These are phyloP conservation scores for Actias luna DNA, from an alignment of 2,888 invertebrate genomes.

Conservation along the genomic window DNA sequence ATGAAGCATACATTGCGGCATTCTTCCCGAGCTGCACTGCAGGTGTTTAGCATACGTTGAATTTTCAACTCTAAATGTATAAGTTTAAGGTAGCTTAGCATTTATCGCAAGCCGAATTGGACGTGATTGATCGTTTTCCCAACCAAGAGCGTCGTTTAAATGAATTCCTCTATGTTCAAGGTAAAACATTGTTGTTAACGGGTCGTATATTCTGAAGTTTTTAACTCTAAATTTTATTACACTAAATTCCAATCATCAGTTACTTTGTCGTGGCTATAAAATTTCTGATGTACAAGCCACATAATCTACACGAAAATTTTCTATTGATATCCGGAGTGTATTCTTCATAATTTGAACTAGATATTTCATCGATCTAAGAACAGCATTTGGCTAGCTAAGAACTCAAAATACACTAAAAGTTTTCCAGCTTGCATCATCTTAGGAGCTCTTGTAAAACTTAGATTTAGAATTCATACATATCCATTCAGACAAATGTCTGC, in stretches of 20 bases:
- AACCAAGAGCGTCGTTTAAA: neutral
- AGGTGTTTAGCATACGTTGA: slow-evolving; percentile 1
- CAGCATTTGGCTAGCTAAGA: neutral
- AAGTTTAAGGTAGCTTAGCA: slow-evolving; percentile 3
- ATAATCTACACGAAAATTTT: neutral
- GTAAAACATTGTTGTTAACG: neutral
- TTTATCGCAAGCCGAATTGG: neutral
- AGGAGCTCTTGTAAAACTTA: neutral
- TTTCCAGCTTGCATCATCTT: neutral
- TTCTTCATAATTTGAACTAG: neutral
- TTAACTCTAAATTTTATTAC: neutral
- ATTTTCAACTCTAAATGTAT: slow-evolving; percentile 6
- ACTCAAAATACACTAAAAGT: neutral
- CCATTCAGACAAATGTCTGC: too few relatives aligned
- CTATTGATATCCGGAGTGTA: neutral
- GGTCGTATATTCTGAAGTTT: too few relatives aligned
- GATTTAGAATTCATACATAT: too few relatives aligned
- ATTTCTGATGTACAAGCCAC: too few relatives aligned
- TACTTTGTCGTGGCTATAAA: too few relatives aligned
- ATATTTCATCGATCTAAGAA: neutral
- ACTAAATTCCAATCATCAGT: neutral
- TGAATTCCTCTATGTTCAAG: neutral
- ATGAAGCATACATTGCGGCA: slow-evolving; percentile 8
- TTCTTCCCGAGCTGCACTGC: neutral
- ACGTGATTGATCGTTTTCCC: slow-evolving; percentile 14